Conservation (phyloP, 2,113 vertebrate species). For the cattle (Bos taurus) region DNA sequence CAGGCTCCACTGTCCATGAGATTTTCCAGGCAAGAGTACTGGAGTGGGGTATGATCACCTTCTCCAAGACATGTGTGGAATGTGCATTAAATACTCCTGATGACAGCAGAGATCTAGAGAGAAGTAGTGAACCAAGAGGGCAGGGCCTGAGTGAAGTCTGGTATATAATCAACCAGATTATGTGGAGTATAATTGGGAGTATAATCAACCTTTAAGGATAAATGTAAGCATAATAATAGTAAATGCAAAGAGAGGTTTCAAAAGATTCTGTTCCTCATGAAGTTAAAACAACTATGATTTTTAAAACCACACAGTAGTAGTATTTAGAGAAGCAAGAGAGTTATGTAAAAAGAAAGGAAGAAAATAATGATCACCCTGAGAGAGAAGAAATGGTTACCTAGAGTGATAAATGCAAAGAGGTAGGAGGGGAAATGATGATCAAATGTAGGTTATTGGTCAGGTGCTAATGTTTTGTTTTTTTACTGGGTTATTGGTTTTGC, state of each 20-base stretch:
- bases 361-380: background rate
- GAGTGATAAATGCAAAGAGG: background rate
- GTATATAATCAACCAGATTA: background rate
- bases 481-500: background rate
- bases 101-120: no score
- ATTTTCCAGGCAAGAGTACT: no score
- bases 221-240: background rate
- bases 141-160: no score
- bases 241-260: background rate
- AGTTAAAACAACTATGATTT: background rate
- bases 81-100: background rate
- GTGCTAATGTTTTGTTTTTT: background rate
- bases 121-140: background rate
- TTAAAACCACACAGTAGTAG: background rate
- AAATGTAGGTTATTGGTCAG: background rate
- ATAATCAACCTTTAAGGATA: no score
- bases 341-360: background rate
- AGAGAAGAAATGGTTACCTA: accelerated
- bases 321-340: background rate
- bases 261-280: background rate
- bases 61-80: background rate
- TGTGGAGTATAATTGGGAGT: background rate
- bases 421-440: no score
- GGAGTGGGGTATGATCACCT: no score
- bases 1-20: no score